Conservation (phyloP, 2,888 invertebrate genomes). For the Eilema sororculum region DNA sequence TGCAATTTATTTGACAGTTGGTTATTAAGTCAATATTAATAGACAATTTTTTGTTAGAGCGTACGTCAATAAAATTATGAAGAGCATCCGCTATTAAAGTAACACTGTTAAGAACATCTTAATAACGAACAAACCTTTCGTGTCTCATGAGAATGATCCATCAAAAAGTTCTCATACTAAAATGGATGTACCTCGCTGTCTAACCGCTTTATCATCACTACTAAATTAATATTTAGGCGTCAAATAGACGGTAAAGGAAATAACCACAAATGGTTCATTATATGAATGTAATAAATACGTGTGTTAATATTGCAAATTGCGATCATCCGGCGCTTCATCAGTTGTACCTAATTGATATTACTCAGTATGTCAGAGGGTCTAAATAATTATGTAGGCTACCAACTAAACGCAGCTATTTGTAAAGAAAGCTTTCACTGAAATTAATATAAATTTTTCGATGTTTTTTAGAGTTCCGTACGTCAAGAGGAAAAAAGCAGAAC, state of each 20-base stretch:
- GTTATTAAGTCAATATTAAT: conserved; percentile 9
- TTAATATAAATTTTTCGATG: not conserved
- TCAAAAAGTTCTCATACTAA: conserved; percentile 45
- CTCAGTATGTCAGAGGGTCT: conserved; percentile 37
- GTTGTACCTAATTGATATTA: conserved; percentile 46
- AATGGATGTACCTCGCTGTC: conserved; percentile 38
- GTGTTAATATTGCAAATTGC: conserved; percentile 50
- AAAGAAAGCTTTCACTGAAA: not conserved
- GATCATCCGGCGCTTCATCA: conserved; percentile 54
- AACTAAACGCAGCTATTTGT: not conserved
- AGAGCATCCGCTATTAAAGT: conserved; percentile 35
- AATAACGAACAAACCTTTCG: conserved; percentile 21
- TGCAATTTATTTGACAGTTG: conserved; percentile 2
- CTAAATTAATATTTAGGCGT: conserved; percentile 23
- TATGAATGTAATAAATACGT: conserved; percentile 43
- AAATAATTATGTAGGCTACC: not conserved
- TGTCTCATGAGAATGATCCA: conserved; percentile 41
- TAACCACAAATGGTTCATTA: conserved; percentile 42
- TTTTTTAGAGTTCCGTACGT: no score
- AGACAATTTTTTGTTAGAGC: not conserved
- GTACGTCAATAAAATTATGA: conserved; percentile 15
- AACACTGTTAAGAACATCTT: conserved; percentile 16
- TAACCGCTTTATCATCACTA: conserved; percentile 28
- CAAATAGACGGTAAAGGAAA: conserved; percentile 44
- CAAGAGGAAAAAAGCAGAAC: no score